Percentiles rank a stretch among this genome's conserved stretches.
phyloP scores from a whole-genome alignment of 2,113 vertebrate genomes.

The Orientallactaga bullata region DNA sequence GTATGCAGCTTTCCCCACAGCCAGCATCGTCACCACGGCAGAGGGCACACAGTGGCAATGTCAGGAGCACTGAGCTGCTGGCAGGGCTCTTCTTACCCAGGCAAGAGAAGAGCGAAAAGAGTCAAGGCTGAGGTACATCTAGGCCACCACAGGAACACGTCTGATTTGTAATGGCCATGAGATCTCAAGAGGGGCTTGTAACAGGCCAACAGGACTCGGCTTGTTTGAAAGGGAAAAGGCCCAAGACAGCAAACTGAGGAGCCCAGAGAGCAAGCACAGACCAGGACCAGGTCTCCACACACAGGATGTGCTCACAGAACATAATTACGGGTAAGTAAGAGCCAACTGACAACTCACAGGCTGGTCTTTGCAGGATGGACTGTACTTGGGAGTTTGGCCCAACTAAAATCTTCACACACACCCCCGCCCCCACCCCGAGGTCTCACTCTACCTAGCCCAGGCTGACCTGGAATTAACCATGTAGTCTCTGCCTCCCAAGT shows the following conservation, averaged over 20 bases:
- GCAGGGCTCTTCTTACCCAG: background rate
- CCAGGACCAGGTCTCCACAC: background rate
- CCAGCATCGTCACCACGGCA: background rate
- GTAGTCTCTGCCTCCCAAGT: too few relatives aligned
- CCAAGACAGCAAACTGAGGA: background rate
- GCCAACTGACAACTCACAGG: background rate
- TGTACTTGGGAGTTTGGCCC: background rate
- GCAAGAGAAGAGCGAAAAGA: background rate
- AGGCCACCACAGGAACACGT: background rate
- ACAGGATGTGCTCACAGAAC: too few relatives aligned
- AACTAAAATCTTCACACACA: too few relatives aligned
- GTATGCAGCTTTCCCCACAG: rapidly evolving
- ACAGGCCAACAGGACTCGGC: too few relatives aligned
- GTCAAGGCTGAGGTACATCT: background rate
- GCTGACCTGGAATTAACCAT: too few relatives aligned
- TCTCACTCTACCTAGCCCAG: too few relatives aligned
- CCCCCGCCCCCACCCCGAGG: too few relatives aligned
- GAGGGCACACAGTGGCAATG: background rate
- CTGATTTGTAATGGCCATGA: background rate
- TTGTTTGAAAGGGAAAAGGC: background rate
- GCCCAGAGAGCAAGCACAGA: rapidly evolving
- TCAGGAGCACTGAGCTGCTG: background rate
- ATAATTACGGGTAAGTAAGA: rapidly evolving
- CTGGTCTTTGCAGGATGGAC: too few relatives aligned
- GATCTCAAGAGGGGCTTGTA: background rate